phyloP scores from a whole-genome alignment of 2,113 vertebrate genomes.

The Mirza zaza region DNA sequence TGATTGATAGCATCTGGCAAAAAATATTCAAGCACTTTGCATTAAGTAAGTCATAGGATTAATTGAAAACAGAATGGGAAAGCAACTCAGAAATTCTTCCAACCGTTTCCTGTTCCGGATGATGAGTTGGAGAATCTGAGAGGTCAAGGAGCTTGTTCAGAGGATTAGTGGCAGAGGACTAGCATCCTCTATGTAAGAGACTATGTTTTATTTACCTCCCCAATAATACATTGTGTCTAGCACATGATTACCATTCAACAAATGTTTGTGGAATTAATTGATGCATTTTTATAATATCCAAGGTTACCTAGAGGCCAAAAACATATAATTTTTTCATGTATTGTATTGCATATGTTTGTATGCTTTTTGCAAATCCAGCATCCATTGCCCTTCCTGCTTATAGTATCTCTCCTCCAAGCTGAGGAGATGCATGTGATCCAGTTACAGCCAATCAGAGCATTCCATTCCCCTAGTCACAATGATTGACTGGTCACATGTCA shows the following conservation, averaged over 20 bases:
- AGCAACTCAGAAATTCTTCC: neutral
- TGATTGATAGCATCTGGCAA: slow-evolving; percentile 20
- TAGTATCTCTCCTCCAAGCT: neutral
- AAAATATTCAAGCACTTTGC: neutral
- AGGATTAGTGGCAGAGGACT: neutral
- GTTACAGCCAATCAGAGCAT: neutral
- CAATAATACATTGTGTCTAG: neutral
- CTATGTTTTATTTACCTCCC: neutral
- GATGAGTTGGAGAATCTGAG: neutral
- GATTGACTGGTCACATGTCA: neutral
- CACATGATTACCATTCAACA: neutral
- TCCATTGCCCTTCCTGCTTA: neutral
- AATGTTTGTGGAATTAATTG: neutral
- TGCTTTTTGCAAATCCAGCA: neutral
- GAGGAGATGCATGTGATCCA: neutral
- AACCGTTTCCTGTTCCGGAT: slow-evolving; percentile 11
- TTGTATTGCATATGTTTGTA: neutral
- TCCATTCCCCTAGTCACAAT: neutral
- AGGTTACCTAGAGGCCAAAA: neutral
- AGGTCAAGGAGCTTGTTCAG: neutral
- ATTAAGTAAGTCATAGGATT: slow-evolving; percentile 34
- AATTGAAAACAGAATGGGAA: slow-evolving; percentile 11
- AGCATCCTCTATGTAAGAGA: neutral
- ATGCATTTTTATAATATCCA: neutral
- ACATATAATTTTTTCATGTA: neutral